phyloP scores from a whole-genome alignment of 2,888 invertebrate species.

The Euplagia quadripunctaria region DNA sequence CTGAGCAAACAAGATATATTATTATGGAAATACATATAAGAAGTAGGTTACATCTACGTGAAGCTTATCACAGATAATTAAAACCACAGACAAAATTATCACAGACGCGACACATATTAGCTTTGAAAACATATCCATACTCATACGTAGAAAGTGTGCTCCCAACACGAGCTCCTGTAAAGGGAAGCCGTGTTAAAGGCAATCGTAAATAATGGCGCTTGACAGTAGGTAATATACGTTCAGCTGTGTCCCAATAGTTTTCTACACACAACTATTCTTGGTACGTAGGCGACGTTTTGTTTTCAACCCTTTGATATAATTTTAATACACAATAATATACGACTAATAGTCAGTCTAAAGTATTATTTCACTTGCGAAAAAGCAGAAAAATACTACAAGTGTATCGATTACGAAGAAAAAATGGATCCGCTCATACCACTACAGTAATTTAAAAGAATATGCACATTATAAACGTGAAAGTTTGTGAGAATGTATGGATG shows the following conservation, averaged over 20 bases:
- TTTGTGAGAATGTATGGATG: no score
- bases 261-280: conserved; percentile 44
- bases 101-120: conserved; percentile 5
- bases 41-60: no score
- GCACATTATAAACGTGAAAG: no score
- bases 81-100: conserved; percentile 5
- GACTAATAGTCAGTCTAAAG: no score
- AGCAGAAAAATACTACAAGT: no score
- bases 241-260: conserved; percentile 57
- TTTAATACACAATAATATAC: not conserved
- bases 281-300: conserved; percentile 30
- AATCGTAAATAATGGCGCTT: conserved; percentile 64
- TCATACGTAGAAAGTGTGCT: conserved; percentile 6
- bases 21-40: no score
- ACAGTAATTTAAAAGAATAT: no score
- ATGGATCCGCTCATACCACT: no score
- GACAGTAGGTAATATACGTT: conserved; percentile 61
- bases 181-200: conserved; percentile 47
- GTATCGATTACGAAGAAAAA: no score
- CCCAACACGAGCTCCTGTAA: conserved; percentile 17
- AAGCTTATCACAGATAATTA: not conserved
- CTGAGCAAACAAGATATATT: no score
- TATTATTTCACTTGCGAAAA: no score
- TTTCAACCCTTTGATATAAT: conserved; percentile 7
- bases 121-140: conserved; percentile 2